A percentile compares a stretch with the other conserved stretches of the same genome.
These are phyloP conservation scores for Stramonita haemastoma DNA, from an alignment of 2,888 invertebrate species.

Conservation along the genomic window DNA sequence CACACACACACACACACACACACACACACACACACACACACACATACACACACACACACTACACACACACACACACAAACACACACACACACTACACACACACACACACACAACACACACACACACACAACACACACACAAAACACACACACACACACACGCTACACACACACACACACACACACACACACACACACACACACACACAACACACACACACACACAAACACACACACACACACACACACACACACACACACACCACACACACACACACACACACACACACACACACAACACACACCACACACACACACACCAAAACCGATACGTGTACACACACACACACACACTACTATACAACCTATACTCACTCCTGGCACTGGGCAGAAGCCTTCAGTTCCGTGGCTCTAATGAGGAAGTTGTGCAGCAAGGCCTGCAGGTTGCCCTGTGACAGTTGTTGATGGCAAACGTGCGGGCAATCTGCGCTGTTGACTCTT, in stretches of 20 bases:
- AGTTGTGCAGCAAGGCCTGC: slow-evolving; percentile 90
- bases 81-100: neutral
- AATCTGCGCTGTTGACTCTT: slow-evolving; percentile 87
- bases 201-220: neutral
- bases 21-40: neutral
- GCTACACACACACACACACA: slow-evolving; percentile 4
- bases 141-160: slow-evolving; percentile 17
- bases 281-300: neutral
- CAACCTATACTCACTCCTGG: slow-evolving; percentile 85
- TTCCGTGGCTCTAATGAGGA: slow-evolving; percentile 89
- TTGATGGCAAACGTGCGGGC: slow-evolving; percentile 88
- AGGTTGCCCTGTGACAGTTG: slow-evolving; percentile 92
- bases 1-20: too few relatives aligned
- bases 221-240: neutral
- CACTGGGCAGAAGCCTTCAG: slow-evolving; percentile 90
- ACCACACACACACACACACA: neutral
- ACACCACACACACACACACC: slow-evolving; percentile 3
- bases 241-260: neutral
- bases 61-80: neutral
- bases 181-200: neutral
- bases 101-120: neutral
- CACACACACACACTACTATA: neutral
- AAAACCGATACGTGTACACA: slow-evolving; percentile 8
- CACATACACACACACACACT: too few relatives aligned
- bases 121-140: neutral